Base-by-base conservation (phyloP, 2,113 vertebrate species). In the Vulpes lagopus region DNA sequence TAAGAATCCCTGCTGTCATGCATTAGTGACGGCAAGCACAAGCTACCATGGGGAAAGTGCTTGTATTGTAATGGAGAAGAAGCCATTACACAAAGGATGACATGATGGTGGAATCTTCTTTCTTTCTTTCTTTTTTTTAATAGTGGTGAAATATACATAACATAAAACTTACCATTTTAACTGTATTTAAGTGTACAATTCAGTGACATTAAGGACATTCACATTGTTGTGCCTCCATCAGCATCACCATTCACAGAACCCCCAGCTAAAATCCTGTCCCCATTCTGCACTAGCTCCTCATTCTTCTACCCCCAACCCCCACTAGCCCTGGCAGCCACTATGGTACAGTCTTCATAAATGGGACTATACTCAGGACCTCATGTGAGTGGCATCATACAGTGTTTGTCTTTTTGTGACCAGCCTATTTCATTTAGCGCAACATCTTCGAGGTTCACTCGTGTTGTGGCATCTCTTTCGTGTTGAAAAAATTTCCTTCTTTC, bases 161-260 rank as follows among this genome's bases (percentile, higher is more conserved):
- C 2, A 3, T 23, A 49, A 92, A 76, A 53, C 32, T 74, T 14
- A 22, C 22, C 73, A 22, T 73, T 16, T 6, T 55, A 76, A 32
- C 0, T 5, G 3, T 11, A 23, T 64, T n/a, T 38, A 59, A n/a
- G 23, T 5, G 12, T n/a, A 6, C 1, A 32, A 16, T 11, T 35
- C 4, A 25, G 10, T 19, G 51, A 15, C 16, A 90, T 59, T 19
- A 53, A 76, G 8, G 25, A 17, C 5, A 2, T 51, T 32, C n/a
- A 35, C 20, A 15, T 5, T 10, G 11, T 1, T 49, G 35, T 15
- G 32, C 2, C 15, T 25, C 60, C 1, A 0, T 27, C 16, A 20
- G 1, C 8, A 22, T 43, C 73, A 67, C 32, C 32, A 6, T 3
- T 49, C 51, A 1, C 59, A 23, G 20, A 74, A 30, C 25, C 32